Evolutionary conservation across 2,113 vertebrate genomes (phyloP).

Genomic region (Orthonyx spaldingii): DNA sequence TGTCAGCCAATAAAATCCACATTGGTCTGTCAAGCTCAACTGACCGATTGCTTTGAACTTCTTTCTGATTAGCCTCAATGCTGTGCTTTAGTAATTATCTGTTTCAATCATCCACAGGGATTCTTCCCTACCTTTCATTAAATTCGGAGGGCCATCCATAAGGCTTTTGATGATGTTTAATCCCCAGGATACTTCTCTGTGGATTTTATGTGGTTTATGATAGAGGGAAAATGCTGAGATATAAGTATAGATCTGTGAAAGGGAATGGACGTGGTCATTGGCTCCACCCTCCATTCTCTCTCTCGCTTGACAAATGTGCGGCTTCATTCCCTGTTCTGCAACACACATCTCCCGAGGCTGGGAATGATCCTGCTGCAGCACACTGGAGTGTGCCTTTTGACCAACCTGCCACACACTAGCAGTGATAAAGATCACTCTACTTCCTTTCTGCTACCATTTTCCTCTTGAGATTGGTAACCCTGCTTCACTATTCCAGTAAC

Average conservation of each 20-base stretch:
- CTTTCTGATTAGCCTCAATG: neutral
- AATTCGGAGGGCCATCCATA: neutral
- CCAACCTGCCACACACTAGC: neutral
- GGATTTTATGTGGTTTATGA: neutral
- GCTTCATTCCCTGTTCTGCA: neutral
- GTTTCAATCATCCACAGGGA: neutral
- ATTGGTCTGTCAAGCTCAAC: neutral
- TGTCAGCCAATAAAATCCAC: neutral
- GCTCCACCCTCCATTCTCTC: neutral
- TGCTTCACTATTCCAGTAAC: neutral
- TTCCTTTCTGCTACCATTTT: neutral
- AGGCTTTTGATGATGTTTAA: neutral
- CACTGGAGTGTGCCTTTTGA: neutral
- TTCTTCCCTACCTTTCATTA: neutral
- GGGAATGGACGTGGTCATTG: neutral
- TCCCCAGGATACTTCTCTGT: neutral
- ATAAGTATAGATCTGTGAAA: neutral
- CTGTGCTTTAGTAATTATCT: neutral
- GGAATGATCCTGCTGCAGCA: neutral
- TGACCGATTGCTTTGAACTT: neutral
- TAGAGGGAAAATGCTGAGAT: neutral
- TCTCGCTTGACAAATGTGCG: neutral
- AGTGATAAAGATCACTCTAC: neutral
- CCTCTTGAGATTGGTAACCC: neutral
- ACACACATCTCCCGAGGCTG: neutral